Percentiles rank a stretch among this genome's conserved stretches.
Evolutionary conservation across 2,113 vertebrate genomes (phyloP).

Genomic region (Gnathonemus echidnorhynchus): DNA sequence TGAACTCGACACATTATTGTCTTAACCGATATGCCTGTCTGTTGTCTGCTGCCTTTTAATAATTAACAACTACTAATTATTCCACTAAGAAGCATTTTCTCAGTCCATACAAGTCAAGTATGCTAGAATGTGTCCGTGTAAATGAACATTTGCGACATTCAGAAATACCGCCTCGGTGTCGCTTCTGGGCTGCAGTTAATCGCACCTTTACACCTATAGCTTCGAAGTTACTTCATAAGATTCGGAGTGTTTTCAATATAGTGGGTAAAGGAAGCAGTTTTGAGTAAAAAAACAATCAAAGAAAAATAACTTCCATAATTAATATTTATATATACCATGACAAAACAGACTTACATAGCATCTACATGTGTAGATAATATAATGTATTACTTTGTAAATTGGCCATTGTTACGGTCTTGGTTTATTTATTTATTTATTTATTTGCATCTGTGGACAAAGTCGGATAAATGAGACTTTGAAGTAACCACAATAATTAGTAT

Average conservation of each 20-base stretch:
- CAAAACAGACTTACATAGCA: background rate
- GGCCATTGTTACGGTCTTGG: background rate
- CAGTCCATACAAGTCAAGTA: background rate
- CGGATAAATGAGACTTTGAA: background rate
- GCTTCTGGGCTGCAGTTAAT: background rate
- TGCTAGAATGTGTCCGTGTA: background rate
- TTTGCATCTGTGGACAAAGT: background rate
- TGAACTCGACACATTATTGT: conserved; percentile 47
- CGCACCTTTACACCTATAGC: background rate
- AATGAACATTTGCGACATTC: conserved; percentile 35
- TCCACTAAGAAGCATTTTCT: background rate
- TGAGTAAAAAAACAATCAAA: background rate
- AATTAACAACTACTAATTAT: background rate
- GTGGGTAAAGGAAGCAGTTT: background rate
- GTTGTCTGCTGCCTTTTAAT: conserved; percentile 43
- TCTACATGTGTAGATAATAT: background rate
- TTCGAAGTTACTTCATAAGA: background rate
- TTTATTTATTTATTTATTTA: background rate
- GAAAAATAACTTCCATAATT: background rate
- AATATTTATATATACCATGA: background rate
- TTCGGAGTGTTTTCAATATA: background rate
- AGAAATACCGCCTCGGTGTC: conserved; percentile 14
- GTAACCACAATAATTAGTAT: background rate
- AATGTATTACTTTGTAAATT: background rate
- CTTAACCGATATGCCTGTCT: conserved; percentile 63